phyloP scores from a whole-genome alignment of 2,888 invertebrate genomes.

The Campaea margaritaria region DNA sequence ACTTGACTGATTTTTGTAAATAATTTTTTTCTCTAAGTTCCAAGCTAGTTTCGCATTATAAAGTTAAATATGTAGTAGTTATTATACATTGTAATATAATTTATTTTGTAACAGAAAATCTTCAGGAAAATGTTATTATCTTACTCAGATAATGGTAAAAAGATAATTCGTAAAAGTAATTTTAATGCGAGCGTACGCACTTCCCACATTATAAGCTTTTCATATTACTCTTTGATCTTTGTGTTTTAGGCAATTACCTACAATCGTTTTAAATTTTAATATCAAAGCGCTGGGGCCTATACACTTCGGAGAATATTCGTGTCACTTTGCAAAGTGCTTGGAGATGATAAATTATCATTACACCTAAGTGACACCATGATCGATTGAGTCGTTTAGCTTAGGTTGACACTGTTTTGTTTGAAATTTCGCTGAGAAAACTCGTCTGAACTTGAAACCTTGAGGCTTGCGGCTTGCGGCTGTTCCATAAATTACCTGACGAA shows the following conservation, averaged over 20 bases:
- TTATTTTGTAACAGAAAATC: no score
- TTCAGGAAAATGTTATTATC: background rate
- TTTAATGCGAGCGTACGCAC: slow-evolving; percentile 2
- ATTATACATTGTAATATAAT: no score
- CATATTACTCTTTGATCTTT: slow-evolving; percentile 16
- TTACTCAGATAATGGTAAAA: background rate
- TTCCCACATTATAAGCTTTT: slow-evolving; percentile 8
- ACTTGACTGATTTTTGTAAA: no score
- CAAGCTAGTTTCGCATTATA: no score
- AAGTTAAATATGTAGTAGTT: no score
- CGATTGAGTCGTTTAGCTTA: slow-evolving; percentile 59
- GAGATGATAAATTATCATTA: slow-evolving; percentile 68
- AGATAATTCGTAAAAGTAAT: background rate
- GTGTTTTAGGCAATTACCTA: slow-evolving; percentile 16
- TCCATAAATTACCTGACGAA: slow-evolving; percentile 29
- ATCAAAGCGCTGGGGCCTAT: slow-evolving; percentile 25
- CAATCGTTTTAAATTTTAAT: slow-evolving; percentile 33
- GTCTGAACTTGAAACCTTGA: slow-evolving; percentile 22
- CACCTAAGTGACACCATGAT: slow-evolving; percentile 60
- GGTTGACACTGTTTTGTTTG: slow-evolving; percentile 41
- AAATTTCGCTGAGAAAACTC: slow-evolving; percentile 29
- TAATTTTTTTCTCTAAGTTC: no score
- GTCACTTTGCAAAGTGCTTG: slow-evolving; percentile 57
- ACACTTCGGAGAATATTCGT: slow-evolving; percentile 28
- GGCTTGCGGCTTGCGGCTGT: background rate